Base-by-base conservation (phyloP, 2,797 vertebrate genomes). In the Ara ararauna region DNA sequence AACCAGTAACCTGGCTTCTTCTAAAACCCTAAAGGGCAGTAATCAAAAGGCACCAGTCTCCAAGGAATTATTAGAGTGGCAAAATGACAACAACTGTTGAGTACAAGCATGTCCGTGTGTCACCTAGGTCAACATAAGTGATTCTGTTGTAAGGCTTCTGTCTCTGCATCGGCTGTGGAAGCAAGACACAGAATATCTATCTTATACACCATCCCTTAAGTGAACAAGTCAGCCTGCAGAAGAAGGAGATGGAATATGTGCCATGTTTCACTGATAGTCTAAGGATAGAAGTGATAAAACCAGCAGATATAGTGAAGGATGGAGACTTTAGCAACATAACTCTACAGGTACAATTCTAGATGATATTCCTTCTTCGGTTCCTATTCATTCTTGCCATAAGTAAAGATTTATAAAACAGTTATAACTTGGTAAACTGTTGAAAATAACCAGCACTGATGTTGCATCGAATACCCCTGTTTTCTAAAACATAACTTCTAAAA, bases 1-100 rank as follows among this genome's bases (percentile, higher is more conserved):
- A 93, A 89, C 78, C 90, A 90, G 92, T 94, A 95, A 97, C 86
- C 85, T 90, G 67, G 61, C 78, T 87, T 56, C 54, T 75, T 95
- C 68, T 77, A 84, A 93, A 94, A 97, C 90, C 84, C 88, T 72
- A 42, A 11, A 81, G 79, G 92, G 64, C 89, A 92, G 89, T 92
- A 93, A 96, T 94, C 53, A 92, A 96, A 96, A 87, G 88, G 60
- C 91, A 96, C 27, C 10, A 12, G 19, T 93, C 70, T 42, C 90
- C 56, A 83, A 60, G 88, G 83, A 94, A 84, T 44, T 5, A 56
- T 58, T 24, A 60, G 68, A 58, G 77, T 18, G 14, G 21, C 48
- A 78, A 87, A 95, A 62, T 42, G 40, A 62, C 53, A 82, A 53
- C 20, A 70, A 48, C 5, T 54, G 34, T 71, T 79, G 45, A 40